Base-by-base conservation (phyloP, 2,888 invertebrate genomes). In the Drosophila nr. perissopoda region DNA sequence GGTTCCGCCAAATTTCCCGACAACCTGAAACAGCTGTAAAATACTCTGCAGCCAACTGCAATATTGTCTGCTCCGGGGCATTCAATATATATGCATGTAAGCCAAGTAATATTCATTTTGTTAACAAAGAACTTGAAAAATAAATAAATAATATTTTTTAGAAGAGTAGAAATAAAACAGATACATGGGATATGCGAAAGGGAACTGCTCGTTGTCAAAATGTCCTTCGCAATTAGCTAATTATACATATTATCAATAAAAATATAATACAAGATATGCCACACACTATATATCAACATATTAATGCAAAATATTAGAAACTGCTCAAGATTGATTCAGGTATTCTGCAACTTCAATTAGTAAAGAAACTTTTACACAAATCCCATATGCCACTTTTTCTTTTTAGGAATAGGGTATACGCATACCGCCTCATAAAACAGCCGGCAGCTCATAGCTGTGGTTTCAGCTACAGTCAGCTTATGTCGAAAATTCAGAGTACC, bases 401-500 rank as follows among this genome's bases (percentile, higher is more conserved):
- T 1, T 3, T 16, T 2, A 4, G 1, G 5, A 48, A 27, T 29
- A 68, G 69, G 25, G 34, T 18, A 51, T 40, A 56, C 25, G 33
- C 21, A 16, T 11, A 40, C 13, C 54, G 27, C 53, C 72, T 62
- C 70, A 73, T 83, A 74, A 71, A 65, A 63, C 56, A 71, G 80
- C 72, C 65, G 36, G 53, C 33, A 67, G 78, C 69, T 61, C 53
- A 71, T 73, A 87, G 67, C 85, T 75, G 71, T 60, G 73, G 70
- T 69, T 66, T 27, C 57, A 70, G 64, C 33, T 60, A 56, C 77
- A 83, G 68, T 69, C 71, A 72, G 64, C 66, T 67, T 65, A 85
- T 85, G 73, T 72, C 77, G 81, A 75, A 83, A 75, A 76, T 76
- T 78, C 75, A 68, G 58, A 69, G 69, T 63, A 60, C 51, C 49